A percentile compares a stretch with the other conserved stretches of the same genome.
Evolutionary conservation across 2,113 vertebrate genomes (phyloP).

Genomic region (Oophaga pumilio): DNA sequence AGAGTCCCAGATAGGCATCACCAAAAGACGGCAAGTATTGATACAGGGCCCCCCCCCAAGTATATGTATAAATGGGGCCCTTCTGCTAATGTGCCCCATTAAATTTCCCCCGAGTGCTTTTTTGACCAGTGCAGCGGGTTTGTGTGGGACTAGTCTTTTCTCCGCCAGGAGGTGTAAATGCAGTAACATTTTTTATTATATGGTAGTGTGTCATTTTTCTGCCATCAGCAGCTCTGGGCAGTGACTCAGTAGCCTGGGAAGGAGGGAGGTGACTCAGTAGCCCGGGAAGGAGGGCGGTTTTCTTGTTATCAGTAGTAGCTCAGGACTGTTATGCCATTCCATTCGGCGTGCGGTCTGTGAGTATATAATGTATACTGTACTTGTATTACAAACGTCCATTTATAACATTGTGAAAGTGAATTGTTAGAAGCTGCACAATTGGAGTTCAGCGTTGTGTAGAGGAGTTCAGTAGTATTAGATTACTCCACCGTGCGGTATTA

Average conservation of each 20-base stretch:
- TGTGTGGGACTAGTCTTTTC: neutral
- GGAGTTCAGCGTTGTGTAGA: neutral
- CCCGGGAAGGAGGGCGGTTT: neutral
- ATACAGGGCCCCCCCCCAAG: too few relatives aligned
- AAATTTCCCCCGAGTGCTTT: too few relatives aligned
- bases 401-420: neutral
- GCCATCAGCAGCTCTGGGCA: neutral
- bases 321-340: neutral
- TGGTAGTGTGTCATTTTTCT: neutral
- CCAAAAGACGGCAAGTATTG: too few relatives aligned
- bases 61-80: too few relatives aligned
- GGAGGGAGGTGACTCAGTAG: neutral
- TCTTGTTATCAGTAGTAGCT: constrained; percentile 22
- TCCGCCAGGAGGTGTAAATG: neutral
- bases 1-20: too few relatives aligned
- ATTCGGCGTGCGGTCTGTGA: neutral
- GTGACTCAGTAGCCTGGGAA: neutral
- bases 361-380: neutral
- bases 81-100: neutral
- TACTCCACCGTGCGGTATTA: neutral
- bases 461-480: neutral
- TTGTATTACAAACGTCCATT: neutral
- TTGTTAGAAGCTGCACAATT: neutral
- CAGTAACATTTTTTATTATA: neutral
- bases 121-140: too few relatives aligned